Base-by-base conservation (phyloP, 23 tunicate species). In the Trididemnum miniatum region DNA sequence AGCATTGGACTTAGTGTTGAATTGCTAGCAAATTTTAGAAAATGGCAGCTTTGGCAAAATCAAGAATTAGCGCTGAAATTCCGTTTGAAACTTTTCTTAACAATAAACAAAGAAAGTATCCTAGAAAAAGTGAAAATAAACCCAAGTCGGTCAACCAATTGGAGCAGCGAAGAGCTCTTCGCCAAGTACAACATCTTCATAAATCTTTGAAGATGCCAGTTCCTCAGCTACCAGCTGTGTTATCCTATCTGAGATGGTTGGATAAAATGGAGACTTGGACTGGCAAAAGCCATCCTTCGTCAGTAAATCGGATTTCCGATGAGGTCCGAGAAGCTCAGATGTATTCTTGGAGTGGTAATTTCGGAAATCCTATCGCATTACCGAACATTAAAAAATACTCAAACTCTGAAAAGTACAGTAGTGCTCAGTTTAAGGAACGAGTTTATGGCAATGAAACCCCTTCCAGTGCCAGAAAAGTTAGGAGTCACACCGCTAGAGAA, bases 211-310 rank as follows among this genome's bases (percentile, higher is more conserved):
- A 91, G 20, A 81, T 86, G 84, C 90, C 97, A 0, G 65, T 85
- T n/a, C 90, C 97, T 1, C 81, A 88, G 44, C 44, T 85, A 1
- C 97, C 97, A 27, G 87, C 97, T 1, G 97, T 91, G 51, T 59
- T 91, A 76, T 80, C 97, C 15, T 91, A 91, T 67, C 59, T 91
- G 29, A 74, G 90, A 51, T 91, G 97, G 97, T 59, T 91, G 69
- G 97, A 91, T 77, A 91, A 91, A 59, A 91, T 91, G 97, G 97
- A 91, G 29, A 81, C 87, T 23, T 91, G 97, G 97, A 72, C 76
- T 44, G 84, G 79, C 25, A 34, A 35, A 33, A 33, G 80, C 35
- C 64, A 69, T 31, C 83, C 90, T 27, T 62, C 82, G 23, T 80
- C 84, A n/a, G 51, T 81, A 35, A 71, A 90, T 38, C 75, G 31